Evolutionary conservation across 2,797 vertebrate species (phyloP).

Genomic region (Dendrocincla tyrannina): DNA sequence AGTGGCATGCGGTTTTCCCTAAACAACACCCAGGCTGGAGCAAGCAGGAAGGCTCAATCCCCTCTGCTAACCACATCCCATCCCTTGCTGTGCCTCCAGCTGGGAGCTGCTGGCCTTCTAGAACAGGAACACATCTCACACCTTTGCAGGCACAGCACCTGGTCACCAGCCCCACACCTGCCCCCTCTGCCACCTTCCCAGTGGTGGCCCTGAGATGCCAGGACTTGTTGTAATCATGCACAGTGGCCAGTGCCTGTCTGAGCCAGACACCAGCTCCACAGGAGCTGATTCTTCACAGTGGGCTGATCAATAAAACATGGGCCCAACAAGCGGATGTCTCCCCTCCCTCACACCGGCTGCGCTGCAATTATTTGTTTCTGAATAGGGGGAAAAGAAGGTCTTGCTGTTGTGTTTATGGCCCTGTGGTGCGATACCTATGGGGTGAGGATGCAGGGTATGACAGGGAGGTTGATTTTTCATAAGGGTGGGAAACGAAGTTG

Average conservation of each 20-base stretch:
- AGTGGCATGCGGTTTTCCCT: fast-evolving
- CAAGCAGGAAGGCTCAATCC: fast-evolving
- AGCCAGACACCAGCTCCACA: background rate
- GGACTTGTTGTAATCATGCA: background rate
- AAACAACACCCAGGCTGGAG: background rate
- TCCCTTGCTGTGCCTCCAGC: background rate
- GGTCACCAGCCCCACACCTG: no score
- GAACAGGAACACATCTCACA: fast-evolving
- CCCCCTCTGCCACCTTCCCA: fast-evolving
- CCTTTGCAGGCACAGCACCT: fast-evolving
- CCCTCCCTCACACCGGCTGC: background rate
- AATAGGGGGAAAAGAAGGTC: background rate
- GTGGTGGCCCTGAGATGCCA: background rate
- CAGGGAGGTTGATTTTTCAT: background rate
- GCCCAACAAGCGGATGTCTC: background rate
- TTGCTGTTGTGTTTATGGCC: background rate
- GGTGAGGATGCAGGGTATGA: background rate
- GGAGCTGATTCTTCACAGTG: constrained; percentile 48
- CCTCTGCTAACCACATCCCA: background rate
- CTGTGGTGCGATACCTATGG: background rate
- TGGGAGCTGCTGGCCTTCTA: background rate
- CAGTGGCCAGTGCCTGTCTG: background rate
- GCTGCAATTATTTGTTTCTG: constrained; percentile 33
- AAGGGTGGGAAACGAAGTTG: background rate
- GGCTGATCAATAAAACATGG: constrained; percentile 62